These are phyloP conservation scores for Sympetrum striolatum DNA, from an alignment of 2,888 invertebrate species.

Conservation along the genomic window DNA sequence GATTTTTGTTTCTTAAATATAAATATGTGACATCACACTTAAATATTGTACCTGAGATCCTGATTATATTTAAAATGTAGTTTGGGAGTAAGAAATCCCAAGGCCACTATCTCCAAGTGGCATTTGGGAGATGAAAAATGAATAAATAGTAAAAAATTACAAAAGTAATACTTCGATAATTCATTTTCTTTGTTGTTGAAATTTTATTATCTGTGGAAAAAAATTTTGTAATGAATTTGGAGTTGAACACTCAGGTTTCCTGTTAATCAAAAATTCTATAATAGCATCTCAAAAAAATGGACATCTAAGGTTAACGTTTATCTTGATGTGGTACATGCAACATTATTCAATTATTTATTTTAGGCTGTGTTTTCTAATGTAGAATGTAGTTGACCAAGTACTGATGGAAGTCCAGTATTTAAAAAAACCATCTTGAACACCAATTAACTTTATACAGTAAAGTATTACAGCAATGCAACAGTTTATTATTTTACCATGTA, in stretches of 20 bases:
- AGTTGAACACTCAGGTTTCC: constrained; percentile 33
- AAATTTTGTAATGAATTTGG: constrained; percentile 15
- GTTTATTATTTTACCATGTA: constrained; percentile 41
- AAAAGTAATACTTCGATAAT: constrained; percentile 29
- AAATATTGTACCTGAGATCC: constrained; percentile 42
- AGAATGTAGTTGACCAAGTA: constrained; percentile 20
- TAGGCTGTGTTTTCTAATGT: constrained; percentile 34
- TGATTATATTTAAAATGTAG: constrained; percentile 44
- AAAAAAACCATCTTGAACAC: constrained; percentile 25
- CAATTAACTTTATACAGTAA: constrained; percentile 37
- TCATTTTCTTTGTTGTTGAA: constrained; percentile 37
- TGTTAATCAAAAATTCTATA: constrained; percentile 5
- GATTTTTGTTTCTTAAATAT: constrained; percentile 6
- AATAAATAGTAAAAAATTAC: constrained; percentile 35
- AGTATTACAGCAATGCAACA: constrained; percentile 34
- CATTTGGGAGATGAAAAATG: constrained; percentile 33
- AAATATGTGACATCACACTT: constrained; percentile 41
- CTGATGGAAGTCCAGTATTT: constrained; percentile 42
- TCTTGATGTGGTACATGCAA: constrained; percentile 37
- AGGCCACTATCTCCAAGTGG: constrained; percentile 30
- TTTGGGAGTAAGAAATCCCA: constrained; percentile 35
- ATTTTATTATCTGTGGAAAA: constrained; percentile 6
- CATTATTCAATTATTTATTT: constrained; percentile 30
- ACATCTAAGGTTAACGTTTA: neutral
- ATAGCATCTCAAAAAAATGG: neutral